phyloP scores from a whole-genome alignment of 1,140 invertebrate species.

The Drosophila lini region DNA sequence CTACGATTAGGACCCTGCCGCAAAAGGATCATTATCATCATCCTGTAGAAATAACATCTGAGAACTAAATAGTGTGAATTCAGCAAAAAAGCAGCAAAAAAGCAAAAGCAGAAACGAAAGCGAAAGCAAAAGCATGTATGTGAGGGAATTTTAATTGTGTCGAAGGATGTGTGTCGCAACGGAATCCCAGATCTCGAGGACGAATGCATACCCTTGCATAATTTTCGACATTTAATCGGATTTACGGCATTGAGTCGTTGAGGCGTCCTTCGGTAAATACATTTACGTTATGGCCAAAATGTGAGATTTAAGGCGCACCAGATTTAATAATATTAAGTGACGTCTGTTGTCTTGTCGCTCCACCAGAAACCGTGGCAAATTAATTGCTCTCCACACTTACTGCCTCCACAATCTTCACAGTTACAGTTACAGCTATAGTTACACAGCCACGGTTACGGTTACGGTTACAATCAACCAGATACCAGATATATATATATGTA shows the following conservation, averaged over 20 bases:
- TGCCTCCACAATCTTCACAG: not conserved
- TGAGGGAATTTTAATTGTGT: slow-evolving; percentile 66
- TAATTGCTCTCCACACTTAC: slow-evolving; percentile 29
- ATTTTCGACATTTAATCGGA: slow-evolving; percentile 70
- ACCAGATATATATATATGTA: not conserved
- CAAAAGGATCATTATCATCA: slow-evolving; percentile 18
- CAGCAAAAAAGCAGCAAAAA: slow-evolving; percentile 11
- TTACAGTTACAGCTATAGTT: slow-evolving; percentile 1
- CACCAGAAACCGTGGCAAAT: slow-evolving; percentile 26
- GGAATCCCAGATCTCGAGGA: slow-evolving; percentile 31
- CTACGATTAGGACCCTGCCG: slow-evolving; percentile 11
- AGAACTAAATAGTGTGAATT: slow-evolving; percentile 19
- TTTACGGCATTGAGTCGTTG: slow-evolving; percentile 37
- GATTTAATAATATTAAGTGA: slow-evolving; percentile 59
- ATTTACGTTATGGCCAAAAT: slow-evolving; percentile 31
- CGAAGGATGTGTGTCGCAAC: slow-evolving; percentile 20
- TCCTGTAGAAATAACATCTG: slow-evolving; percentile 4
- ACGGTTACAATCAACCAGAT: slow-evolving; percentile 12
- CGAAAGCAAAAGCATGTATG: not conserved
- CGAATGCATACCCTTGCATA: slow-evolving; percentile 65
- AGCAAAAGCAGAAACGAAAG: not conserved
- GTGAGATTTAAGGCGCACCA: slow-evolving; percentile 16
- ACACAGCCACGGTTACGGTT: not conserved
- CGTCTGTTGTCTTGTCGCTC: slow-evolving; percentile 31
- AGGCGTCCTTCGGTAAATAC: slow-evolving; percentile 50